Evolutionary conservation across 2,888 invertebrate species (phyloP), one percentile per base, ranked within the genome.

Genomic region (Herminia tarsipennalis): DNA sequence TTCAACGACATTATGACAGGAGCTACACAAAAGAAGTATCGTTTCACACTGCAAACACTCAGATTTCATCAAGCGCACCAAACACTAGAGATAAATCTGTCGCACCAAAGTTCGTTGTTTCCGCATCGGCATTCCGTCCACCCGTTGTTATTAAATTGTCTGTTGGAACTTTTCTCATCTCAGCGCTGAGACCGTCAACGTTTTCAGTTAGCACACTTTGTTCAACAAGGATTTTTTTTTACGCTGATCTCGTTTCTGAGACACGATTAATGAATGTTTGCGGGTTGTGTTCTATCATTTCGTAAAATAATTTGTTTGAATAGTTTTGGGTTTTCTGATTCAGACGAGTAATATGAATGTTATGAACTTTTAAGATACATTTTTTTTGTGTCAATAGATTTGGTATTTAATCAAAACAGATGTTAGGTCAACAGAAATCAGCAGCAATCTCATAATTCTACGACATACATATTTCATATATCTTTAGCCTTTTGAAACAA

Each of bases 61-160:
- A 28, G 36, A 40, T 37, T 28, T 53, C 43, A 47, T 66, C 53
- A 50, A 57, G 39, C 66, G 52, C 53, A 45, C 36, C 34, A 56
- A 57, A 50, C 54, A 53, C 54, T 20, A 49, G 33, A 62, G 45
- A 66, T 58, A 58, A 66, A 63, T 66, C 49, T 50, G 48, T 54
- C 29, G 49, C 38, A 44, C 43, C 50, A 40, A 64, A 66, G 64
- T 71, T 65, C 56, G 66, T 66, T 66, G 69, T 73, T 73, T 70
- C 65, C 68, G 59, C 66, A 73, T 70, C 59, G 56, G 58, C 70
- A 70, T 72, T 76, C 72, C 73, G 75, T 77, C 73, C 68, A 64
- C 67, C 72, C 56, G 68, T 60, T 72, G 77, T 86, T 86, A 88
- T 87, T 87, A 88, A 87, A 88, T 88, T 86, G 84, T 81, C 81